Conservation (phyloP, 1,140 invertebrate species). For the Sminthurinus signatus region DNA sequence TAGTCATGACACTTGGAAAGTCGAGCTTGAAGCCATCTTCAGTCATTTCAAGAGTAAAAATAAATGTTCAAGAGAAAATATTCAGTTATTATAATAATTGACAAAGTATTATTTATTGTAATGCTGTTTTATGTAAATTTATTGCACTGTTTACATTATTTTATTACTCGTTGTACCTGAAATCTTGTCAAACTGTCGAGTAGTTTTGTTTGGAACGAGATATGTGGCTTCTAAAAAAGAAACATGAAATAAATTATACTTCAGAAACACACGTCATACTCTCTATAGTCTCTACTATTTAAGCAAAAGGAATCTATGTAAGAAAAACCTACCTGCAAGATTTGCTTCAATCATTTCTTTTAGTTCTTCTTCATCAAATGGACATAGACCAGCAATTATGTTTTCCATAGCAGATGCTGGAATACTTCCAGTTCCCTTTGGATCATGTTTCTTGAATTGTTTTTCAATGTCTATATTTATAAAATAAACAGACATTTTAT, state of each 20-base stretch:
- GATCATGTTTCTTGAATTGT: conserved; percentile 2
- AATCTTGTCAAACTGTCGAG: neutral
- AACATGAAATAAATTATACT: neutral
- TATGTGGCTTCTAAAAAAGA: conserved; percentile 1
- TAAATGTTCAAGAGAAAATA: neutral
- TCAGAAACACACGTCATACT: neutral
- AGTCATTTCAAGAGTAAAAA: neutral
- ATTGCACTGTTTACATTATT: neutral
- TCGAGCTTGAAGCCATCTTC: no score
- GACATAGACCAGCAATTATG: neutral
- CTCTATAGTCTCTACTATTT: neutral
- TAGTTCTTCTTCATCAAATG: neutral
- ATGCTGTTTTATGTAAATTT: neutral
- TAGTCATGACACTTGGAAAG: conserved; percentile 11
- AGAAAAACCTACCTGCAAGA: neutral
- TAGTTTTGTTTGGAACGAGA: neutral
- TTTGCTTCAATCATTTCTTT: neutral
- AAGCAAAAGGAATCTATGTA: neutral
- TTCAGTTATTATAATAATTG: neutral
- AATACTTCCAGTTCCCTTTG: neutral
- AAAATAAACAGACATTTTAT: neutral
- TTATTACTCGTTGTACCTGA: neutral
- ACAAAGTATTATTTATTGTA: neutral
- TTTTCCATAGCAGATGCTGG: neutral
- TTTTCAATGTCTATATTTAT: conserved; percentile 6